Evolutionary conservation across 1,140 invertebrate species (phyloP).

Genomic region (Papilio machaon): DNA sequence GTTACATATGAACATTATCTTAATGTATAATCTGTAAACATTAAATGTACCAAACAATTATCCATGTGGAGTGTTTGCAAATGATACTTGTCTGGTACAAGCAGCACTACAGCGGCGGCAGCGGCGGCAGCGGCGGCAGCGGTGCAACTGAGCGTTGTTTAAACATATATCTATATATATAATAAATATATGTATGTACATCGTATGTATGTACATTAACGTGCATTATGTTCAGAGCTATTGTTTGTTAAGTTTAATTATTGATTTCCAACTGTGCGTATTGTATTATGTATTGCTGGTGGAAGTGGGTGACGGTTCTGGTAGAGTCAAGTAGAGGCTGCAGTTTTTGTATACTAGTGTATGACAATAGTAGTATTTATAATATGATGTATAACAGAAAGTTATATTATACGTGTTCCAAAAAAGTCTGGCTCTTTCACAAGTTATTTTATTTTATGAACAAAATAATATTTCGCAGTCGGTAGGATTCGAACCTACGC

Average conservation of each 20-base stretch:
- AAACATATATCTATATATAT: no score
- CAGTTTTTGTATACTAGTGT: background rate
- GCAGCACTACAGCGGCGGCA: background rate
- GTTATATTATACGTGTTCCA: background rate
- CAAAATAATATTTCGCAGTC: constrained; percentile 19
- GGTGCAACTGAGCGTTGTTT: background rate
- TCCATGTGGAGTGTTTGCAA: constrained; percentile 29
- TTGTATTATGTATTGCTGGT: background rate
- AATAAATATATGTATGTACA: background rate
- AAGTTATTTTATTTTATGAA: background rate
- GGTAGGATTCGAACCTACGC: constrained; percentile 39
- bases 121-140: background rate
- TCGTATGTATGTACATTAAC: background rate
- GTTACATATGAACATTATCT: background rate
- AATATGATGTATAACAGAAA: background rate
- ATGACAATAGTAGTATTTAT: background rate
- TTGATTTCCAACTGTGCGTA: background rate
- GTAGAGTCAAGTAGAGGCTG: background rate
- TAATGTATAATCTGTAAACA: background rate
- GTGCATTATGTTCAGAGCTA: background rate
- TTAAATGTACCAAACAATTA: constrained; percentile 13
- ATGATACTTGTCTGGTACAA: constrained; percentile 17
- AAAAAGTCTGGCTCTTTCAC: background rate
- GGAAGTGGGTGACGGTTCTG: background rate
- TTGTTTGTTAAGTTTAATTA: constrained; percentile 4